Percentiles rank a stretch among this genome's conserved stretches.
Conservation (phyloP, 2,888 invertebrate genomes). For the Cancer borealis region DNA sequence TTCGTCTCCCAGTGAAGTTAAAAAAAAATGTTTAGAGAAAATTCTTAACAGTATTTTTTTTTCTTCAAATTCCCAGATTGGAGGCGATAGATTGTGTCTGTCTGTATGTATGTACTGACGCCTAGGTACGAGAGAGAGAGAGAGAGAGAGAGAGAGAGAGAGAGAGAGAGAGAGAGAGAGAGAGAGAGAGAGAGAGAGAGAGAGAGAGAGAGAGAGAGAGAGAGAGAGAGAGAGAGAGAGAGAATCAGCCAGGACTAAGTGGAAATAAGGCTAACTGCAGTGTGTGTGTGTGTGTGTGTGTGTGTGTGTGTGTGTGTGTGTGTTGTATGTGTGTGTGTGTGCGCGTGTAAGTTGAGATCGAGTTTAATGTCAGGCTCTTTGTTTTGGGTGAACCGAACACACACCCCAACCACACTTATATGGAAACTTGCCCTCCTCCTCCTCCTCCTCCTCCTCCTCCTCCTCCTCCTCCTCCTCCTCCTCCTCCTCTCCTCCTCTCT, state of each 20-base stretch:
- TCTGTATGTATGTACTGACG: background rate
- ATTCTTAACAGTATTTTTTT: too few relatives aligned
- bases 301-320: slow-evolving; percentile 38
- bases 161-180: slow-evolving; percentile 28
- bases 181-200: background rate
- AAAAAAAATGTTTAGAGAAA: too few relatives aligned
- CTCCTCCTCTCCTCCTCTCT: background rate
- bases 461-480: slow-evolving; percentile 36
- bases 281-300: slow-evolving; percentile 18
- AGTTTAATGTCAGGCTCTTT: slow-evolving; percentile 34
- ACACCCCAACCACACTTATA: slow-evolving; percentile 28
- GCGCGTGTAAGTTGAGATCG: background rate
- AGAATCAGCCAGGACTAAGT: background rate
- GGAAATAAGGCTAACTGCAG: background rate
- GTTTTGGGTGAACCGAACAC: slow-evolving; percentile 27
- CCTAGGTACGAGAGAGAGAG: background rate
- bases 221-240: slow-evolving; percentile 26
- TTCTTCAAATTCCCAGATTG: too few relatives aligned
- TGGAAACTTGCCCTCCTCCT: slow-evolving; percentile 50
- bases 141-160: slow-evolving; percentile 17
- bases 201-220: slow-evolving; percentile 36
- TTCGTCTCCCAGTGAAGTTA: background rate
- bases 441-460: slow-evolving; percentile 26
- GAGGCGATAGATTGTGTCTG: background rate
- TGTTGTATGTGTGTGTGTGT: slow-evolving; percentile 14